Percentiles rank a stretch among this genome's conserved stretches.
These are phyloP conservation scores for Brachynemurus nebulosus DNA, from an alignment of 2,888 invertebrate genomes.

Conservation along the genomic window DNA sequence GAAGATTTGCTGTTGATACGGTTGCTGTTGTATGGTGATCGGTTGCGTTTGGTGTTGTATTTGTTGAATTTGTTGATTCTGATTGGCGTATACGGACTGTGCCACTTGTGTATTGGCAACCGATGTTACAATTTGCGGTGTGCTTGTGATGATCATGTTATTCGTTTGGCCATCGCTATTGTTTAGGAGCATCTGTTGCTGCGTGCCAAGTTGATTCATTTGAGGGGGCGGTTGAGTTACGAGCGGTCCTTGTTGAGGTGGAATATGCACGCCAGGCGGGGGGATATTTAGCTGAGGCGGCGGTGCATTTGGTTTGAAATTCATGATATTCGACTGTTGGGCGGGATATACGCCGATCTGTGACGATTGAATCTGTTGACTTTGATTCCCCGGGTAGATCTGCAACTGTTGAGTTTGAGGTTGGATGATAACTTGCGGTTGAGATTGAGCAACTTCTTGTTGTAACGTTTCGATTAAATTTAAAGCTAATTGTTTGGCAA, in stretches of 20 bases:
- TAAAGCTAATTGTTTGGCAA: constrained; percentile 56
- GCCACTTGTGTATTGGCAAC: not conserved
- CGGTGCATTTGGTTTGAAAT: constrained; percentile 6
- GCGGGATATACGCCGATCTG: not conserved
- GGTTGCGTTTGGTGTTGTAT: not conserved
- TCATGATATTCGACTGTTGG: not conserved
- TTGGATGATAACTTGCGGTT: constrained; percentile 9
- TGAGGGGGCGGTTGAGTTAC: constrained; percentile 6
- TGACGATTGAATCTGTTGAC: not conserved
- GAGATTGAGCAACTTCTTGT: constrained; percentile 30
- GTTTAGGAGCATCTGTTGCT: not conserved
- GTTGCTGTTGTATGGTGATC: not conserved
- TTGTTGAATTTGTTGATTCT: not conserved
- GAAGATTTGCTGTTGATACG: not conserved
- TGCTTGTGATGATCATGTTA: not conserved
- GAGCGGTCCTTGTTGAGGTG: constrained; percentile 8
- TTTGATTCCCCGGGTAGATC: constrained; percentile 2
- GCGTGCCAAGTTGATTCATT: not conserved
- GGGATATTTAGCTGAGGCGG: constrained; percentile 9
- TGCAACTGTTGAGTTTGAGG: constrained; percentile 7
- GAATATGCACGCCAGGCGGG: constrained; percentile 8
- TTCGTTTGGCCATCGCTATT: not conserved
- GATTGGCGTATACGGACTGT: not conserved
- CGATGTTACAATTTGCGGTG: not conserved
- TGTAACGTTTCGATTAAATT: constrained; percentile 70